Evolutionary conservation across 2,797 vertebrate genomes (phyloP).

Genomic region (Falco columbarius): DNA sequence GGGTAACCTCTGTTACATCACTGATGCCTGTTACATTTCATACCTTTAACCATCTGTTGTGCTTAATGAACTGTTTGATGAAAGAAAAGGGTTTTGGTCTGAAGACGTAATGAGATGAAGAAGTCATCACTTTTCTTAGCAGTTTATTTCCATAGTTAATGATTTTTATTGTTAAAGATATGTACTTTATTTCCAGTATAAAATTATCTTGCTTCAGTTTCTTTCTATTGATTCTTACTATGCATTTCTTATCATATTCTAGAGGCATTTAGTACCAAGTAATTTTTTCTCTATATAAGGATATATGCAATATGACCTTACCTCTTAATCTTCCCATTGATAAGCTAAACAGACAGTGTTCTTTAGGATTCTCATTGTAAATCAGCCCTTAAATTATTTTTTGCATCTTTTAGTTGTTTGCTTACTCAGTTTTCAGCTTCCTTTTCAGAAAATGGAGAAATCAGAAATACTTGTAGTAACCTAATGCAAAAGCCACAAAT

Average conservation of each 20-base stretch:
- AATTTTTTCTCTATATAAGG: background rate
- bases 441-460: background rate
- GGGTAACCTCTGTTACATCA: background rate
- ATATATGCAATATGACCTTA: background rate
- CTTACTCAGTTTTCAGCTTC: background rate
- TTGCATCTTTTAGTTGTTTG: background rate
- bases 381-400: background rate
- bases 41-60: background rate
- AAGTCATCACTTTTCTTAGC: background rate
- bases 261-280: background rate
- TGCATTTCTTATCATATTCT: background rate
- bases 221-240: background rate
- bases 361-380: background rate
- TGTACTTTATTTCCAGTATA: background rate
- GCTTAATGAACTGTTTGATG: background rate
- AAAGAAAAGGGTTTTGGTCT: background rate
- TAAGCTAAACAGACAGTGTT: background rate
- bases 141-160: background rate
- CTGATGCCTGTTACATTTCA: background rate
- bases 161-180: background rate
- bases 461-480: background rate
- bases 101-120: background rate
- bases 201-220: background rate
- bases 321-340: background rate
- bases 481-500: background rate